Base-by-base conservation (phyloP, 2,113 vertebrate genomes). In the Hymenochirus boettgeri region DNA sequence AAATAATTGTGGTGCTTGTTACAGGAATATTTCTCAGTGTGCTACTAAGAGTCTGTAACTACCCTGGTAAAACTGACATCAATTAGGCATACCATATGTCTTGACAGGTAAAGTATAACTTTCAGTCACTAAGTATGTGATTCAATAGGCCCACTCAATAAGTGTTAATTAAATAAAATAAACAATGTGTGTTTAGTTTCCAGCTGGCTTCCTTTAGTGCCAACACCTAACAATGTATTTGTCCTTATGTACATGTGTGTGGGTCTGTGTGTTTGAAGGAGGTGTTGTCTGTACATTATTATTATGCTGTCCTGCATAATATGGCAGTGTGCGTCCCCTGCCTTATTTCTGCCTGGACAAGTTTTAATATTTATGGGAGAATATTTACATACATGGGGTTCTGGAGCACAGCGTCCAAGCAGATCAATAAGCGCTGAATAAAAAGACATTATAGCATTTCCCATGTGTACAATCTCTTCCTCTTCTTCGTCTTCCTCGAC, bases 401-500 rank as follows among this genome's bases (percentile, higher is more conserved):
- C 96, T 59, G 96, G 96, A 48, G 96, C 96, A 73, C 96, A 99
- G 35, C 96, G 95, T 58, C 96, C 96, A 75, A 99, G 81, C 27
- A 99, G 88, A 75, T 99, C 96, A 60, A 99, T 99, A 26, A 99
- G 94, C 17, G 96, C 96, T 0, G 96, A 97, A 74, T 99, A 99
- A 83, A 99, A 99, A 1, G 96, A 99, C 94, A 99, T 95, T 54
- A 99, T 99, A 33, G 96, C 93, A 57, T 98, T 97, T 73, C 96
- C 96, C 94, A 98, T 94, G 75, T 99, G 96, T 25, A 99, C 93
- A 45, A 92, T 88, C 74, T 96, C 95, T 63, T 98, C 92, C 69
- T 93, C 93, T 63, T 98, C 92, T 67, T 93, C 93, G 0, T 80
- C 82, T 0, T 91, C 92, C 0, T 86, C 89, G 0, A 84, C 81